Base-by-base conservation (phyloP, 1,140 invertebrate genomes). In the Lasioglossum albipes region DNA sequence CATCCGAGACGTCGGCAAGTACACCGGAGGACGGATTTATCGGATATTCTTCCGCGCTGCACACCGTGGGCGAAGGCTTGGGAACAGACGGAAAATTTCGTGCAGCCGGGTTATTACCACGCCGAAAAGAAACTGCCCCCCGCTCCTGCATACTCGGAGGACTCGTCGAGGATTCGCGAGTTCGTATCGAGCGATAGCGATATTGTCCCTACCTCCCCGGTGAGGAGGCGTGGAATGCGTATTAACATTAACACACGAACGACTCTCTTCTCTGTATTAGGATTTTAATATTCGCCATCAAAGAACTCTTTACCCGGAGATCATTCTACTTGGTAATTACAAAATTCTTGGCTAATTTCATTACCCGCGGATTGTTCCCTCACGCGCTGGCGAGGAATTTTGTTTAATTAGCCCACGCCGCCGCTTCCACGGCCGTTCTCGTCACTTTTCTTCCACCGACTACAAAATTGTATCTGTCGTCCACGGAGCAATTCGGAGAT, bases 1-100 rank as follows among this genome's bases (percentile, higher is more conserved):
- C 82, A 83, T 83, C 79, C 72, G 82, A 83, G 82, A 83, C 82
- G 82, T 81, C 82, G 72, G 67, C 78, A 79, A 75, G 82, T 81
- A 83, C 79, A 81, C 54, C 72, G 52, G 66, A 69, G 82, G 41
- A 81, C 75, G 71, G 67, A 83, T 83, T 83, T 83, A 83, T 83
- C 82, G 82, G 82, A 83, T 83, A 83, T 83, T 81, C 82, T 83
- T 83, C 68, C 66, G 49, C 61, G 22, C 20, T 59, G 13, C 13
- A 20, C 20, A 57, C 20, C 64, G 4, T 27, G 12, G 41, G 20
- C 12, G 7, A 18, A 36, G 13, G 13, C 7, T 57, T 16, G 12
- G 13, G 52, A 57, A 59, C 61, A 61, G 73, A 80, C 72, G 79
- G 72, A 62, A 18, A 62, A 62, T 75, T 69, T 68, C 49, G 52